Base-by-base conservation (phyloP, 1,140 invertebrate genomes). In the Diachasma alloeum region DNA sequence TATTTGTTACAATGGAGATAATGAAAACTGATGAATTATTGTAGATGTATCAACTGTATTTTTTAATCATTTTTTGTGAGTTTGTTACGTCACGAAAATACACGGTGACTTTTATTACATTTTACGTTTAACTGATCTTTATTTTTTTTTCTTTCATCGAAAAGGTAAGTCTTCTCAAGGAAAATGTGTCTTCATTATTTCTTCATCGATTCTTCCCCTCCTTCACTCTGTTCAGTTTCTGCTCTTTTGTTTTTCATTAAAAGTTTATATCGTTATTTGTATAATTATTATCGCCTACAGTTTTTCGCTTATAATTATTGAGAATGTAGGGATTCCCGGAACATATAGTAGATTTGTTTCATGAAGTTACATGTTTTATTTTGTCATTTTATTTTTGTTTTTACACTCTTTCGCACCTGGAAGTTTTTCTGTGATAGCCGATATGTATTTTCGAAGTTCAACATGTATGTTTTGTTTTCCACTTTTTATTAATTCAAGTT, bases 321-420 rank as follows among this genome's bases (percentile, higher is more conserved):
- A 77, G 78, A 77, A 79, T 79, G 78, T 77, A 79, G 72, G 72
- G 67, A 73, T 69, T 76, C 75, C 53, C 72, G 37, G 70, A 79
- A 79, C 75, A 77, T 79, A 77, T 68, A 74, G 70, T 79, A 79
- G 78, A 76, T 69, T 79, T 56, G 72, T 75, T 79, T 68, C 36
- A 37, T 68, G 31, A 68, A 36, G 36, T 37, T 66, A 68, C 36
- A 68, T 39, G 36, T 5, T 68, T 68, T 68, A 36, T 37, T 68
- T 37, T 39, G 11, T 68, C 13, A 6, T 39, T 19, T 68, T 68
- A 36, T 68, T 37, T 68, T 8, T n/a, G 36, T 39, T 68, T 53
- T 53, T 53, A 53, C 48, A 53, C 48, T 53, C 48, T 53, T 53
- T 53, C 48, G 48, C n/a, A 53, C 17, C 48, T 53, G 48, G 48